A percentile compares a stretch with the other conserved stretches of the same genome.
Conservation (phyloP, 2,797 vertebrate genomes). For the Sebastes iracundus region DNA sequence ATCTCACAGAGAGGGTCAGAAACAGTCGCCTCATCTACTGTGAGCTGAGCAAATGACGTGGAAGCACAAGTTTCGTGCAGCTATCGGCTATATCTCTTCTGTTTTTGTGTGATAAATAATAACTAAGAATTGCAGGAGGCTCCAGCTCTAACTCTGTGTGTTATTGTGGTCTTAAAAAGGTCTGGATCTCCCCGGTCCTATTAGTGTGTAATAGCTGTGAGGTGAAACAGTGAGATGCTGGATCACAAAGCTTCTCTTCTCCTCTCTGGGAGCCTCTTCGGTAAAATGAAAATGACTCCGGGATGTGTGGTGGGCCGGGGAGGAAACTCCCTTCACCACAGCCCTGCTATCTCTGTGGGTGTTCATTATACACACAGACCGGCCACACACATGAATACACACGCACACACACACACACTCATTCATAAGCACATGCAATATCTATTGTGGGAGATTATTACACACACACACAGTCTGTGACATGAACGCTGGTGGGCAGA, state of each 20-base stretch:
- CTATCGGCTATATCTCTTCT: neutral
- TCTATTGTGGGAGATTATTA: slow-evolving; percentile 38
- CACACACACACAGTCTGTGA: slow-evolving; percentile 17
- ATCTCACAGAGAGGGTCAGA: neutral
- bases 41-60: neutral
- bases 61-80: neutral
- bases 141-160: neutral
- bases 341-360: slow-evolving; percentile 73
- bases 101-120: neutral
- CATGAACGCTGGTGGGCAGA: slow-evolving; percentile 55
- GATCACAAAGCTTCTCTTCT: slow-evolving; percentile 49
- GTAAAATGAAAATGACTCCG: slow-evolving; percentile 56
- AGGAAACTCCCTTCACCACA: slow-evolving; percentile 76
- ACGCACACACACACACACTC: slow-evolving; percentile 13
- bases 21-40: neutral
- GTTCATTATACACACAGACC: slow-evolving; percentile 67
- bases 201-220: neutral
- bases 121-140: neutral
- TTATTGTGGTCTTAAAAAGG: neutral
- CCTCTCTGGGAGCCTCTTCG: slow-evolving; percentile 20
- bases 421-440: neutral
- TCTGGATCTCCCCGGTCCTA: neutral
- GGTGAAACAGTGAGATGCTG: slow-evolving; percentile 37
- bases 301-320: slow-evolving; percentile 59
- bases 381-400: slow-evolving; percentile 51